These are phyloP conservation scores for Ailuropoda melanoleuca DNA, from an alignment of 2,113 vertebrate genomes.

Conservation along the genomic window DNA sequence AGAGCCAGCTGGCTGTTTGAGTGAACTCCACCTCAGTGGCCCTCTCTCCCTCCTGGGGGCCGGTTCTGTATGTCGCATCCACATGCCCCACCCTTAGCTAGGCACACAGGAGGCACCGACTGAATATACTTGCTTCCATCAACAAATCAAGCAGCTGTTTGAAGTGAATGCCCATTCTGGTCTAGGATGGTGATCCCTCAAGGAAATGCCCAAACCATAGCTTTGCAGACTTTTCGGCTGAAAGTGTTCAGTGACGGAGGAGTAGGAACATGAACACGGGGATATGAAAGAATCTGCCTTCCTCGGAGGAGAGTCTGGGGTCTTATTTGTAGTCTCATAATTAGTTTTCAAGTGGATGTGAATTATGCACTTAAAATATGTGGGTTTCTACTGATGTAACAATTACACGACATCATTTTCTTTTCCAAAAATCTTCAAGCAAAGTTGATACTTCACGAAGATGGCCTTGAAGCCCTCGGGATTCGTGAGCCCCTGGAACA, in stretches of 20 bases:
- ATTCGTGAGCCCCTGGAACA: neutral
- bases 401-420: neutral
- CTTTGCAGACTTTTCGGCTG: neutral
- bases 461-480: neutral
- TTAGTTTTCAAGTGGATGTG: neutral
- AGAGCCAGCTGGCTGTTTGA: neutral
- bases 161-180: neutral
- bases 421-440: neutral
- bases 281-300: neutral
- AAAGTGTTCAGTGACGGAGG: neutral
- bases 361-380: neutral
- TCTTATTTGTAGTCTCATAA: neutral
- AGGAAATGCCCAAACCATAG: neutral
- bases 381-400: neutral
- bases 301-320: neutral
- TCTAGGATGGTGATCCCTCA: neutral
- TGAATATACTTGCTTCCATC: neutral
- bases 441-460: neutral
- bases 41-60: neutral
- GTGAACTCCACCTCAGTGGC: neutral
- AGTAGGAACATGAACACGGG: accelerated
- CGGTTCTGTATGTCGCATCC: neutral
- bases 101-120: neutral
- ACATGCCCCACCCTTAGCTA: neutral
- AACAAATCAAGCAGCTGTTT: neutral